Conservation (phyloP, 1,140 invertebrate genomes). For the Venturia canescens region DNA sequence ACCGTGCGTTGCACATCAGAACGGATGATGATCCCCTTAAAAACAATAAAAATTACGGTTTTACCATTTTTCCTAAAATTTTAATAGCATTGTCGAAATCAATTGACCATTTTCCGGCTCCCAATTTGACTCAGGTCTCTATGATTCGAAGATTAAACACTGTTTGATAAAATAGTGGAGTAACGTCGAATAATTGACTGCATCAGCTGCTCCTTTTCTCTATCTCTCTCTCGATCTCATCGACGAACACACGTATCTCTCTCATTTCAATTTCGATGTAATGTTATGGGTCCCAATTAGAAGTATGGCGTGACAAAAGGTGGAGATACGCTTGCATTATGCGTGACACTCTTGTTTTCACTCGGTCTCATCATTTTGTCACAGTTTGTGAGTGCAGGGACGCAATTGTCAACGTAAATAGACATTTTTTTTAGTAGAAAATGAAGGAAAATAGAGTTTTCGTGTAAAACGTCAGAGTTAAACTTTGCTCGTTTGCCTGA, state of each 20-base stretch:
- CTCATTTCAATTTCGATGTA: slow-evolving; percentile 9
- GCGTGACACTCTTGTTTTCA: slow-evolving; percentile 71
- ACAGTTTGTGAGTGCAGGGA: slow-evolving; percentile 62
- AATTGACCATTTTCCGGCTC: slow-evolving; percentile 27
- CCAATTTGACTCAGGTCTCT: not conserved
- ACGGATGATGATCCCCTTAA: too few relatives aligned
- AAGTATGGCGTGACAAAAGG: slow-evolving; percentile 49
- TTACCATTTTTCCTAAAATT: too few relatives aligned
- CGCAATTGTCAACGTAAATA: slow-evolving; percentile 46
- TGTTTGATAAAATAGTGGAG: not conserved
- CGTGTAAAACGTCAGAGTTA: too few relatives aligned
- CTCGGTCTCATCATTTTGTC: slow-evolving; percentile 56
- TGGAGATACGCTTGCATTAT: slow-evolving; percentile 48
- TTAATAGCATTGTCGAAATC: too few relatives aligned
- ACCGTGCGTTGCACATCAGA: too few relatives aligned
- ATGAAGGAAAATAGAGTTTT: too few relatives aligned
- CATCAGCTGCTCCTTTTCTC: not conserved
- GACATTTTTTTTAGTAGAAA: not conserved
- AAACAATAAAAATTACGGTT: too few relatives aligned
- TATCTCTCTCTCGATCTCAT: not conserved
- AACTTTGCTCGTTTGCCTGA: too few relatives aligned
- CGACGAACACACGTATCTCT: not conserved
- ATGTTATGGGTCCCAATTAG: slow-evolving; percentile 43
- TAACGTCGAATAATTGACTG: not conserved
- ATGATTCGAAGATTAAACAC: not conserved